Evolutionary conservation across 2,113 vertebrate genomes (phyloP).

Genomic region (Cryptomyrus ogoouensis): DNA sequence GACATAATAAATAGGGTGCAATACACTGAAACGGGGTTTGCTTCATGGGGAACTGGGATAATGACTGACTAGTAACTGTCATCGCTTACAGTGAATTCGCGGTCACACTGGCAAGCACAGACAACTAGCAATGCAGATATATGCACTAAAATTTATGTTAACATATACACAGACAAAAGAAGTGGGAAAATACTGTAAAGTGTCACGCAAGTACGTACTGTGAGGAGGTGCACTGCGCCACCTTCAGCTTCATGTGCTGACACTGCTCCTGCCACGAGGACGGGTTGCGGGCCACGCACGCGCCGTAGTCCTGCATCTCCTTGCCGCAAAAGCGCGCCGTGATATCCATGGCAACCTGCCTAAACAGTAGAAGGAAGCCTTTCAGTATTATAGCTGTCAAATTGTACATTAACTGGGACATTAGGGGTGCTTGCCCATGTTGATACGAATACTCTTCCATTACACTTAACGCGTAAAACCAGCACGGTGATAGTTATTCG

Average conservation of each 20-base stretch:
- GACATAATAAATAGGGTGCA: neutral
- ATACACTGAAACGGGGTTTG: neutral
- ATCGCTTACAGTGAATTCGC: neutral
- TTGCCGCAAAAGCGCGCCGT: constrained; percentile 72
- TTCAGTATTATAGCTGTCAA: neutral
- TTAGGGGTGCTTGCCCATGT: neutral
- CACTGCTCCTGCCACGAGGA: constrained; percentile 80
- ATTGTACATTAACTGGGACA: neutral
- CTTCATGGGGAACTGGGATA: neutral
- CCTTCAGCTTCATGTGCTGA: constrained; percentile 72
- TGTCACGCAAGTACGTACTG: constrained; percentile 68
- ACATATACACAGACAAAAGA: neutral
- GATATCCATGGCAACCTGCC: constrained; percentile 84
- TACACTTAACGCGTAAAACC: neutral
- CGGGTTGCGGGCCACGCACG: constrained; percentile 77
- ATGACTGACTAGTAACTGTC: neutral
- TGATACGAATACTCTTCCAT: neutral
- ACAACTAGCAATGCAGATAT: neutral
- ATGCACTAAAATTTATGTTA: neutral
- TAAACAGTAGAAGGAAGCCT: constrained; percentile 37
- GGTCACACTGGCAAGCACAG: neutral
- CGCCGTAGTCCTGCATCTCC: constrained; percentile 81
- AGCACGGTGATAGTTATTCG: neutral
- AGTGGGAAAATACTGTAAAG: neutral
- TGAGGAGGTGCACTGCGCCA: constrained; percentile 79